Evolutionary conservation across 2,797 vertebrate genomes (phyloP).

Genomic region (Poeciliopsis presidionis): DNA sequence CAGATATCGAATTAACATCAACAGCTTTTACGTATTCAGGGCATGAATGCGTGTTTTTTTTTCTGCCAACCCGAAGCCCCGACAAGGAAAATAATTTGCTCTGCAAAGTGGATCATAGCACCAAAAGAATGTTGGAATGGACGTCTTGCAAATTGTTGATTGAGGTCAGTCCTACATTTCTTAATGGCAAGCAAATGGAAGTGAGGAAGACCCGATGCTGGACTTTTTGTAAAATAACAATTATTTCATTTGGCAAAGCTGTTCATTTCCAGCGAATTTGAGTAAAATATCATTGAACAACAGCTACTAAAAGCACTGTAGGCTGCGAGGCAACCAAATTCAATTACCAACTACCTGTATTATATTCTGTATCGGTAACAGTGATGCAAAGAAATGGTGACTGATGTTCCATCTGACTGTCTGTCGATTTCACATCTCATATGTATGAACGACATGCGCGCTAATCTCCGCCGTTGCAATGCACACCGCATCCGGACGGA

Average conservation of each 20-base stretch:
- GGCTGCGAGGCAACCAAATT: slow-evolving; percentile 56
- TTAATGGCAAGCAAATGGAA: neutral
- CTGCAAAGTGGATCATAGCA: slow-evolving; percentile 2
- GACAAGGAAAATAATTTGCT: slow-evolving; percentile 50
- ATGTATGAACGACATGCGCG: slow-evolving; percentile 4
- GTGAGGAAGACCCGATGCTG: neutral
- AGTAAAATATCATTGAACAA: slow-evolving; percentile 64
- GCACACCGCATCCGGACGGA: slow-evolving; percentile 7
- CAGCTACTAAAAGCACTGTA: slow-evolving; percentile 48
- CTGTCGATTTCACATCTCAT: slow-evolving; percentile 13
- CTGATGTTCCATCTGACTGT: slow-evolving; percentile 34
- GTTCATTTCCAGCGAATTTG: slow-evolving; percentile 59
- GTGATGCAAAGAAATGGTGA: slow-evolving; percentile 31
- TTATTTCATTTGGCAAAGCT: slow-evolving; percentile 27
- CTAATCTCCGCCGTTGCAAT: slow-evolving; percentile 8
- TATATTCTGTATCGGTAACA: slow-evolving; percentile 41
- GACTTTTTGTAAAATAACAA: slow-evolving; percentile 52
- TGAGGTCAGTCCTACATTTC: neutral
- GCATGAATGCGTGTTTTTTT: neutral
- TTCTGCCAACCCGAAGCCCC: neutral
- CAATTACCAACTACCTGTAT: slow-evolving; percentile 61
- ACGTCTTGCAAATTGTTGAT: neutral
- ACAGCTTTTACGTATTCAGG: neutral
- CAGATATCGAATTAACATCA: too few relatives aligned
- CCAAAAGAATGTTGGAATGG: neutral